These are phyloP conservation scores for Artemisiospiza belli DNA, from an alignment of 2,113 vertebrate genomes.

Conservation along the genomic window DNA sequence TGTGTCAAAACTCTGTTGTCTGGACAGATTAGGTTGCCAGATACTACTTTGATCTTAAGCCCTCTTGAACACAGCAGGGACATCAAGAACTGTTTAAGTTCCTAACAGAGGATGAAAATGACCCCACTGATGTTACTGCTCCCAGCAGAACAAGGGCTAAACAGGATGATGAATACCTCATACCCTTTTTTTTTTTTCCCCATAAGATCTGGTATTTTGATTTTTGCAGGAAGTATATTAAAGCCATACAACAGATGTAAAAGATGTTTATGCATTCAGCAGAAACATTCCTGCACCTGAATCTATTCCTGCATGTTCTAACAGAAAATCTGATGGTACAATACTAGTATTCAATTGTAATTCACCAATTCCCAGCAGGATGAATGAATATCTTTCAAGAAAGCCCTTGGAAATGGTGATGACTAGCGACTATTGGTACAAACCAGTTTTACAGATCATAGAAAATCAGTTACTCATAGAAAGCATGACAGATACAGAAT, in stretches of 20 bases:
- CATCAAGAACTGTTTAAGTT: neutral
- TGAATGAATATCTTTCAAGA: conserved; percentile 58
- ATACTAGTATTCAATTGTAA: neutral
- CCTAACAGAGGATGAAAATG: neutral
- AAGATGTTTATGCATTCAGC: conserved; percentile 3
- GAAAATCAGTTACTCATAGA: conserved; percentile 73
- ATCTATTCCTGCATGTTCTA: conserved; percentile 28
- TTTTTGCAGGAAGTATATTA: neutral
- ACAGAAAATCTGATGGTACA: conserved; percentile 3
- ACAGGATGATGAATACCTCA: neutral
- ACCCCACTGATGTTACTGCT: neutral
- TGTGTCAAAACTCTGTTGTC: neutral
- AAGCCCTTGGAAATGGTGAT: conserved; percentile 53
- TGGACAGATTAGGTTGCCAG: neutral
- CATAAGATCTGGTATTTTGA: neutral
- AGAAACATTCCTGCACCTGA: conserved; percentile 45
- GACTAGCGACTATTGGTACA: conserved; percentile 25
- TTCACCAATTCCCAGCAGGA: conserved; percentile 52
- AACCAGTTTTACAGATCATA: conserved; percentile 65
- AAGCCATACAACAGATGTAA: neutral
- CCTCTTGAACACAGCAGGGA: neutral
- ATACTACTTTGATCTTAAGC: neutral
- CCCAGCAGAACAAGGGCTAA: neutral
- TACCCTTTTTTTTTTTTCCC: neutral
- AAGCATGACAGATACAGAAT: conserved; percentile 65